Percentiles rank a stretch among this genome's conserved stretches.
phyloP scores from a whole-genome alignment of 2,113 vertebrate genomes.

The Rhizomys pruinosus region DNA sequence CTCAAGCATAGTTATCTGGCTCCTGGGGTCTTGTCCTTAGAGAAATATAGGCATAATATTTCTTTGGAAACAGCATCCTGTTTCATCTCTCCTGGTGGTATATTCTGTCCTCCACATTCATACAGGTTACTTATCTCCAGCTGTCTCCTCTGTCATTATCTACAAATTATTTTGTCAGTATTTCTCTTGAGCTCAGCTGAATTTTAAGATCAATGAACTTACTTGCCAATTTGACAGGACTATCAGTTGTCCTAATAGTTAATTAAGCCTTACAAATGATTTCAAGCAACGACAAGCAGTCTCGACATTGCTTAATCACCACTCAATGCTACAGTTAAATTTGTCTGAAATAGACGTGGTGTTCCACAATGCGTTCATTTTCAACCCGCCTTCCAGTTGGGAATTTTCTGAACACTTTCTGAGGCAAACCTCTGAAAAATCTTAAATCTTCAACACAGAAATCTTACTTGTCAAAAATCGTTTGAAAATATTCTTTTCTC shows the following conservation, averaged over 20 bases:
- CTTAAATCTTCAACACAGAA: constrained; percentile 51
- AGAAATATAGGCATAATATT: constrained; percentile 42
- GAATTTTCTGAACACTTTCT: constrained; percentile 66
- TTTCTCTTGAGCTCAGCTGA: constrained; percentile 75
- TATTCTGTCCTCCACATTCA: constrained; percentile 32
- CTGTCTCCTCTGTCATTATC: constrained; percentile 11
- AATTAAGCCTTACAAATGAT: constrained; percentile 82
- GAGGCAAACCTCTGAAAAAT: constrained; percentile 36
- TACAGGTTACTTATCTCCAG: constrained; percentile 24
- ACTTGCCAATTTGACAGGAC: constrained; percentile 76
- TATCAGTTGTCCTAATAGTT: constrained; percentile 80
- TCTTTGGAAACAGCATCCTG: constrained; percentile 45
- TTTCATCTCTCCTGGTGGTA: constrained; percentile 48
- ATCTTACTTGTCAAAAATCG: constrained; percentile 37
- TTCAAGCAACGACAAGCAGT: constrained; percentile 66
- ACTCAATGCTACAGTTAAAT: constrained; percentile 78
- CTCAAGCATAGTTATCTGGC: constrained; percentile 20
- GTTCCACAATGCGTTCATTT: constrained; percentile 62
- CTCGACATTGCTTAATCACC: constrained; percentile 74
- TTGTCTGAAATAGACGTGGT: constrained; percentile 78
- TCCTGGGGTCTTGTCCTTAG: constrained; percentile 3
- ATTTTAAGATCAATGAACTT: constrained; percentile 84
- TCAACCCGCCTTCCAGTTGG: constrained; percentile 53
- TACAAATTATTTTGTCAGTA: constrained; percentile 74
- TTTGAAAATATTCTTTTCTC: constrained; percentile 74